Conservation (phyloP, 2,113 vertebrate species). For the Anser brachyrhynchus region DNA sequence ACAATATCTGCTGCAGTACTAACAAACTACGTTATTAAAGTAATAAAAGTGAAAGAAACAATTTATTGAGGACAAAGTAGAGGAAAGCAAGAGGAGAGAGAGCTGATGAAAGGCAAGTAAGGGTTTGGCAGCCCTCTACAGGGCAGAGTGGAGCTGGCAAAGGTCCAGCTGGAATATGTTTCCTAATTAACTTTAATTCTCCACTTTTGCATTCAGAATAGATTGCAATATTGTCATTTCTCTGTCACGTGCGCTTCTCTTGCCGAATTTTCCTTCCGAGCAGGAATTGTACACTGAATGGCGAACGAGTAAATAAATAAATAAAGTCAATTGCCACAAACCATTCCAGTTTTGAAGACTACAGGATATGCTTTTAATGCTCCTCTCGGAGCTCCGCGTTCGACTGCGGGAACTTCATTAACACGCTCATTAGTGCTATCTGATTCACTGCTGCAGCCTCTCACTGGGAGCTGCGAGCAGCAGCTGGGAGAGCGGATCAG, state of each 20-base stretch:
- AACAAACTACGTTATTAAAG: conserved; percentile 27
- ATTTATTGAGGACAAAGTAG: conserved; percentile 39
- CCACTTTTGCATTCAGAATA: not conserved
- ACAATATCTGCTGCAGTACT: not conserved
- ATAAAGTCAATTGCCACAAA: not conserved
- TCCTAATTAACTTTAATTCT: conserved; percentile 54
- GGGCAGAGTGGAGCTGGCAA: conserved; percentile 19
- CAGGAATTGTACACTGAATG: not conserved
- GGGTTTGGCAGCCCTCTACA: conserved; percentile 42
- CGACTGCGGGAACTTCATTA: conserved; percentile 74
- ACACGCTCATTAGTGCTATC: conserved; percentile 63
- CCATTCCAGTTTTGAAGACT: not conserved
- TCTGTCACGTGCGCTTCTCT: not conserved
- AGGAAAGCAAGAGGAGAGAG: not conserved
- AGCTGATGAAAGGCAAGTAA: conserved; percentile 31
- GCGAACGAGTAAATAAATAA: not conserved
- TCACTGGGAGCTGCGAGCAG: conserved; percentile 30
- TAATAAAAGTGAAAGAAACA: conserved; percentile 45
- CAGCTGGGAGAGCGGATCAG: conserved; percentile 45
- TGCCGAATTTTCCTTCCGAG: not conserved
- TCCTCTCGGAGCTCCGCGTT: conserved; percentile 16
- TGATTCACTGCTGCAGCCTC: conserved; percentile 59
- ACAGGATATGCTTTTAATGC: conserved; percentile 41
- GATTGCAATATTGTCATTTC: not conserved
- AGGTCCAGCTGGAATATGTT: conserved; percentile 22